Base-by-base conservation (phyloP, 2,888 invertebrate species). In the Agrotis segetum region DNA sequence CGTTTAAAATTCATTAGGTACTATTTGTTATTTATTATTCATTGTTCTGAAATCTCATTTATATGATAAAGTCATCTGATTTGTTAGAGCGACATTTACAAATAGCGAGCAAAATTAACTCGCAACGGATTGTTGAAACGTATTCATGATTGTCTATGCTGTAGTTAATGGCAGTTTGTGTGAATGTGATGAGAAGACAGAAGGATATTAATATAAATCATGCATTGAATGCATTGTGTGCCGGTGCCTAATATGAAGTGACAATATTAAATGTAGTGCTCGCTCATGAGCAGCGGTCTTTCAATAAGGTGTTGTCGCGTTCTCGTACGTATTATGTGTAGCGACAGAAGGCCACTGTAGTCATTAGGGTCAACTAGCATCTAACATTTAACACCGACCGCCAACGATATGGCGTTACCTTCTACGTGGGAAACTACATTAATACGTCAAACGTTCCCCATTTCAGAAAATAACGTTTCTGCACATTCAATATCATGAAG, bases 321-420 rank as follows among this genome's bases (percentile, higher is more conserved):
- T 77, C 68, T 77, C 53, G 72, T 68, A 67, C 67, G 19, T 82
- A 52, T 81, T 77, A 69, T 65, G 62, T 60, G 61, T 74, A 47
- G 61, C 53, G 61, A 55, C 84, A 88, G 91, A 92, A 94, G 94
- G 94, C 85, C 93, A 87, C 76, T 85, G 85, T 80, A 90, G 91
- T 93, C 92, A 95, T 95, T 94, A 92, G 92, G 94, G 93, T 94
- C 93, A 94, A 92, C 91, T 89, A 85, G 89, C 89, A 86, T 87
- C 87, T 89, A 88, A 83, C 83, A 83, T 85, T 84, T 82, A 84
- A 81, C 83, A 85, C 84, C 81, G 81, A 63, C 84, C 78, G 81
- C 56, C 82, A 80, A 72, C 73, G 73, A 71, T 79, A 86, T 81
- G 65, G 79, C 74, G 71, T 80, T 79, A 79, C 82, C 81, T 77